Percentiles rank a stretch among this genome's conserved stretches.
phyloP scores from a whole-genome alignment of 2,888 invertebrate species.

The Sepioteuthis lessoniana region DNA sequence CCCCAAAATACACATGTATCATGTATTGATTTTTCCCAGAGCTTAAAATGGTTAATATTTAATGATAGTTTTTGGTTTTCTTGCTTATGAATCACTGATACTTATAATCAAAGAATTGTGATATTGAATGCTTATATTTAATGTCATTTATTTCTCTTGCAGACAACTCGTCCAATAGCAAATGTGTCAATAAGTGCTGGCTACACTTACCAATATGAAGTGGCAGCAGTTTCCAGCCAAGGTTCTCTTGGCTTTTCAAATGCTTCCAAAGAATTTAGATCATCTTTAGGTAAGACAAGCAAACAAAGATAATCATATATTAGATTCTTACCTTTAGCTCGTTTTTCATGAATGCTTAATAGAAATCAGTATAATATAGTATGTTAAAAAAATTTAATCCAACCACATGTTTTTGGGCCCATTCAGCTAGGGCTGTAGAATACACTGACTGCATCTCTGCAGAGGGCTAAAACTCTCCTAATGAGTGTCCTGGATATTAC shows the following conservation, averaged over 20 bases:
- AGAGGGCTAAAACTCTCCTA: too few species aligned
- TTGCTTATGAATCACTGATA: neutral
- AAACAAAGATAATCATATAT: too few species aligned
- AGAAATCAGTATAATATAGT: too few species aligned
- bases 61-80: too few species aligned
- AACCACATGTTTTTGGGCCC: too few species aligned
- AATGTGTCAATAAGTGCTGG: conserved; percentile 43
- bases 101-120: neutral
- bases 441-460: too few species aligned
- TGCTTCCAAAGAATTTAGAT: conserved; percentile 42
- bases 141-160: neutral
- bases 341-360: neutral
- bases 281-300: conserved; percentile 36
- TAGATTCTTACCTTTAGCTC: neutral
- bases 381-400: too few species aligned
- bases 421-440: too few species aligned
- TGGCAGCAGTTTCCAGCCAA: conserved; percentile 42
- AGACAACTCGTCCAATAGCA: conserved; percentile 45
- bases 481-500: too few species aligned
- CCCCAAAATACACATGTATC: too few species aligned
- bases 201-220: conserved; percentile 38
- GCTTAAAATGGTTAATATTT: too few species aligned
- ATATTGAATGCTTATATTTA: neutral
- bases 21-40: too few species aligned
- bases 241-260: conserved; percentile 42